Conservation (phyloP, 2,113 vertebrate genomes). For the Meleagris gallopavo region DNA sequence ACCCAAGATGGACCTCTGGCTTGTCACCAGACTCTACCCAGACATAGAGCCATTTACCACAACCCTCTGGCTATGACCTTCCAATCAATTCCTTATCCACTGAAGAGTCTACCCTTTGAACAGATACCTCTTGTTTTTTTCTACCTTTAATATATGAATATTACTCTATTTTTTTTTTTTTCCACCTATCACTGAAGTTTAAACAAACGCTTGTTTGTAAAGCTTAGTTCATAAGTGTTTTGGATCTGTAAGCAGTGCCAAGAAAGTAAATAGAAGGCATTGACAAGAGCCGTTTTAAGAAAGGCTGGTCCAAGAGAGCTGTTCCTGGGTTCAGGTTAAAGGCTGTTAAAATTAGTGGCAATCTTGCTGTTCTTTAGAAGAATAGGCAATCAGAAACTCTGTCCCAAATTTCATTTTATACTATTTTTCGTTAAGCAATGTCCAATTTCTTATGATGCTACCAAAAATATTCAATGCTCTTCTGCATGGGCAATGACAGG, state of each 20-base stretch:
- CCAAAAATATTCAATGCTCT: fast-evolving
- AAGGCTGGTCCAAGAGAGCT: neutral
- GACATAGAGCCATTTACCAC: too few relatives aligned
- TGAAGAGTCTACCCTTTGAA: too few relatives aligned
- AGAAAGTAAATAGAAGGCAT: neutral
- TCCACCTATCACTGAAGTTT: neutral
- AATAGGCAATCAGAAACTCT: neutral
- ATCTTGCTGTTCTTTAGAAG: neutral
- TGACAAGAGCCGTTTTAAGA: neutral
- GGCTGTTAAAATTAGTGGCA: neutral
- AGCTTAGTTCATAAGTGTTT: neutral
- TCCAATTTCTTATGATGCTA: neutral
- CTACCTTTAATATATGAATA: too few relatives aligned
- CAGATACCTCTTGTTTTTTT: too few relatives aligned
- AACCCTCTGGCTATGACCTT: too few relatives aligned
- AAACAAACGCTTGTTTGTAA: neutral
- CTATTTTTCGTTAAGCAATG: neutral
- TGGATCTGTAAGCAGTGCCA: neutral
- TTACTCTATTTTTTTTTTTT: fast-evolving
- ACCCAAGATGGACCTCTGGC: too few relatives aligned
- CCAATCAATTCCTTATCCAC: too few relatives aligned
- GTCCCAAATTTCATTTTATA: neutral
- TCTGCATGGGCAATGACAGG: neutral
- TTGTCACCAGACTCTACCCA: too few relatives aligned
- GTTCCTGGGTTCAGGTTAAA: neutral